These are phyloP conservation scores for Neolamprologus sp. DNA, from an alignment of 2,113 vertebrate genomes.

Conservation along the genomic window DNA sequence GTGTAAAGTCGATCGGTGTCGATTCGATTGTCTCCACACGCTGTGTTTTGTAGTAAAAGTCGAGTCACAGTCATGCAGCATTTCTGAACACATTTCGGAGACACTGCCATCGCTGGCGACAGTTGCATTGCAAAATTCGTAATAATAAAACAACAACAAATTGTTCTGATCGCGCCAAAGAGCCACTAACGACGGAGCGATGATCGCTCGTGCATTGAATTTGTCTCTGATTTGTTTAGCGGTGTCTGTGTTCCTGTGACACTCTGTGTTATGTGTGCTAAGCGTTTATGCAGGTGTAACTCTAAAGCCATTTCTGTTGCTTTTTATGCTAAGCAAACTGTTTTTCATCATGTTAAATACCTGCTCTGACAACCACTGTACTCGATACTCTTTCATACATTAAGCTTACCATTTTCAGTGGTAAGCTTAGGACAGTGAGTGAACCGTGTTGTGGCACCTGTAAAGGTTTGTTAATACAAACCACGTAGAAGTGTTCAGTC, in stretches of 20 bases:
- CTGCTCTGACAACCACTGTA: background rate
- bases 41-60: constrained; percentile 20
- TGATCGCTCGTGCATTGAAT: background rate
- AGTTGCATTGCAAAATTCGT: background rate
- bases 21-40: constrained; percentile 9
- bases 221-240: background rate
- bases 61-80: background rate
- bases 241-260: background rate
- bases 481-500: constrained; percentile 43
- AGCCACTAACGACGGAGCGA: background rate
- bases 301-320: background rate
- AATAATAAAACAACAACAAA: background rate
- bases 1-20: constrained; percentile 3
- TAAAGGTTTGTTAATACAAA: constrained; percentile 20
- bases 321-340: background rate
- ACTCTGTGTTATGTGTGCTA: background rate
- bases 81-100: background rate
- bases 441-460: constrained; percentile 23
- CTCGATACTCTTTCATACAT: background rate
- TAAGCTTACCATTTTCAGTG: background rate
- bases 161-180: background rate
- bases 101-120: background rate
- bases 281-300: background rate
- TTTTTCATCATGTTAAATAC: background rate
- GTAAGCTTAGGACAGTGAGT: background rate